Base-by-base conservation (phyloP, 2,888 invertebrate species). In the Drosophila colorata region DNA sequence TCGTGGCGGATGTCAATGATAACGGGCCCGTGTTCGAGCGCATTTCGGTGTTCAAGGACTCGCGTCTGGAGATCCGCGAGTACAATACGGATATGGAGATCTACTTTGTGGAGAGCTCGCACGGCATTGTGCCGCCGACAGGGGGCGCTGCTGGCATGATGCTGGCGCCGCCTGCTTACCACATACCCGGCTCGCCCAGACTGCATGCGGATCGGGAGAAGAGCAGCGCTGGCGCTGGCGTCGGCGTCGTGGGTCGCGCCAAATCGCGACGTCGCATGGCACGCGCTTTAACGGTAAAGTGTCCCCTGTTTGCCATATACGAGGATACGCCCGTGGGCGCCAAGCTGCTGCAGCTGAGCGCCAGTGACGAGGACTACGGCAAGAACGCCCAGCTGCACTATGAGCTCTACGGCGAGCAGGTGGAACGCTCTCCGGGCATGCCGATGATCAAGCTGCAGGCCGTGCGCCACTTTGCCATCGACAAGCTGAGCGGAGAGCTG, bases 1-100 rank as follows among this genome's bases (percentile, higher is more conserved):
- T 93, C 0, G 92, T 97, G 23, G 93, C 95, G 4, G 98, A 98
- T 90, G 95, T 95, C 87, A 98, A 98, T 87, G 97, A 97, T 89
- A 97, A 97, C 90, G 89, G 94, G 13, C 97, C 97, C 0, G 93
- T 93, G 52, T 96, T 96, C 80, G 94, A 94, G 58, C 95, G 96
- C 87, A 94, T 97, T 78, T 93, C 95, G 0, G 94, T 97, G 37
- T 94, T 95, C 4, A 93, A 95, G 52, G 95, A 95, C 58, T 94
- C 95, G 75, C 95, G 94, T 8, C 93, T 96, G 20, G 94, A 95
- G 64, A 93, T 96, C 31, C 88, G 95, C 2, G 95, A 95, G 87
- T 93, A 94, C 66, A 90, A 91, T 16, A 94, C 95, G 61, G 94
- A 94, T 43, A 93, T 93, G 80, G 93, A 93, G 41, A 93, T 92